phyloP scores from a whole-genome alignment of 92 coral and sea anemone species.

The Palythoa grandis region DNA sequence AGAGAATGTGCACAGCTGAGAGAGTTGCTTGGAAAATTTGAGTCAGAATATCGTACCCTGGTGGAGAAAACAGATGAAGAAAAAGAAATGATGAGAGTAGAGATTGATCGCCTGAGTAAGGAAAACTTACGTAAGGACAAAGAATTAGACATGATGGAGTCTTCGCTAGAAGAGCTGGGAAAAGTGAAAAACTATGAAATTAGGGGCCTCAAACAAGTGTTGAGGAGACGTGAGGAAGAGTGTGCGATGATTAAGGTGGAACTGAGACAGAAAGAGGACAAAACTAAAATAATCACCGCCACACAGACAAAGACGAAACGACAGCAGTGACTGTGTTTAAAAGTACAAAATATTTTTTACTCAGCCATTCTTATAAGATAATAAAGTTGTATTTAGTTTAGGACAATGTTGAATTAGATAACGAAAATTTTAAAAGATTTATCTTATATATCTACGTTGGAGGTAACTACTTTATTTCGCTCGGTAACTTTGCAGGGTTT shows the following conservation, averaged over 20 bases:
- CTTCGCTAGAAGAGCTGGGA: constrained; percentile 23
- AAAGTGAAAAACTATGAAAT: constrained; percentile 31
- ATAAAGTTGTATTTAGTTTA: neutral
- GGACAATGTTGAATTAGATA: neutral
- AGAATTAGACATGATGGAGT: constrained; percentile 35
- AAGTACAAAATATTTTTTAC: neutral
- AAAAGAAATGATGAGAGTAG: neutral
- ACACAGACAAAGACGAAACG: neutral
- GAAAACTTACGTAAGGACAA: constrained; percentile 15
- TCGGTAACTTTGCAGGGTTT: too few relatives aligned
- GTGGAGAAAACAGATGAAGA: constrained; percentile 2
- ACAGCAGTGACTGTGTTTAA: neutral
- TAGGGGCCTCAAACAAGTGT: neutral
- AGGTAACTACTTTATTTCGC: too few relatives aligned
- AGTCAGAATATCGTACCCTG: constrained; percentile 12
- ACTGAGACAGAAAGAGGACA: neutral
- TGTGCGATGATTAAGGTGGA: neutral
- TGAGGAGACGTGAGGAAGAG: constrained; percentile 28
- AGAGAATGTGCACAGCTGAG: constrained; percentile 2
- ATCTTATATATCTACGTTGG: too few relatives aligned
- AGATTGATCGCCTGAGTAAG: constrained; percentile 1
- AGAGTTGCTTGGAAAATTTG: constrained; percentile 1
- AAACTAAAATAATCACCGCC: neutral
- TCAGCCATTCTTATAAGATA: neutral
- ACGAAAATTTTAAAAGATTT: neutral